Evolutionary conservation across 2,888 invertebrate species (phyloP), one percentile per base, ranked within the genome.

Genomic region (Diplolepis rosae): DNA sequence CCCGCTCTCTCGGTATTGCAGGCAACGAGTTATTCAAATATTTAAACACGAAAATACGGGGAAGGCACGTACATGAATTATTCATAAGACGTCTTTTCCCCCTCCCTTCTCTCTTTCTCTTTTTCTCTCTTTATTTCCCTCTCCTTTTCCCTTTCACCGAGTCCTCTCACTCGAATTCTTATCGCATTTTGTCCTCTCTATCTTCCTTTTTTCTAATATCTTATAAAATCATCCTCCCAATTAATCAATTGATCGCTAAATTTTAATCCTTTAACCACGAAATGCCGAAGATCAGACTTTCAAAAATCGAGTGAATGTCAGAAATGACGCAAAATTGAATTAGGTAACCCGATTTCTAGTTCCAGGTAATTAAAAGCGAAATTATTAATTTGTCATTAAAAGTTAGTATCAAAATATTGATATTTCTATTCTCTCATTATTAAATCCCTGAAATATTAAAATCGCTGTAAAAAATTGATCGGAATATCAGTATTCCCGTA

Each of bases 11-110:
- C 65, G 35, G 75, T 77, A 76, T 79, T 81, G 79, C 83, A 80
- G 76, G 79, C 83, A 84, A 83, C 83, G 80, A 83, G 79, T 82
- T 86, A 87, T 87, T 88, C 86, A 87, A 88, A 88, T 88, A 88
- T 88, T 87, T 86, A 87, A 87, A 87, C 83, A 84, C 83, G 84
- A 86, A 87, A 88, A 88, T 65, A 86, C 84, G 84, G 80, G 79
- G 86, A 87, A 84, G 85, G 80, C 81, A 81, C 80, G 77, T 66
- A 73, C 78, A 86, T 88, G 86, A 87, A 87, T 87, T 83, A 88
- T 87, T 83, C 85, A 87, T 87, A 81, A 85, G 82, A 77, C 82
- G 77, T 79, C 79, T 81, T 80, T 18, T 15, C 54, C 22, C 18
- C 54, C 9, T 18, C 54, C 11, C 15, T 13, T 66, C 68, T 69